phyloP scores from a whole-genome alignment of 1,140 invertebrate species.

The Heliothis virescens region DNA sequence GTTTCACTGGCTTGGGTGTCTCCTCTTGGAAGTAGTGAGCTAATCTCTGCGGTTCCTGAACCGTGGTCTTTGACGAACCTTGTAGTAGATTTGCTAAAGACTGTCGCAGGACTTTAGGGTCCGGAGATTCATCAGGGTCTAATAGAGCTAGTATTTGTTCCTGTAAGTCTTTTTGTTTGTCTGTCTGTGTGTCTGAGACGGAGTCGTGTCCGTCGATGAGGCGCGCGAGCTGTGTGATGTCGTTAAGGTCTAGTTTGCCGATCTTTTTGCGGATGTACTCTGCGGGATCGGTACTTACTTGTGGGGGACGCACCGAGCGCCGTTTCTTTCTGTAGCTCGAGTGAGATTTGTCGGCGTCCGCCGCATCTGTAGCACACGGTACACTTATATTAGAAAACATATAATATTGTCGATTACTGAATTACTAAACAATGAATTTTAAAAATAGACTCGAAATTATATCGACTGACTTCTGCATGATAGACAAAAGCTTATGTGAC shows the following conservation, averaged over 20 bases:
- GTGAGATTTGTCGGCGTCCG: constrained; percentile 75
- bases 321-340: constrained; percentile 76
- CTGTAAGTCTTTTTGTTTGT: constrained; percentile 73
- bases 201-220: constrained; percentile 76
- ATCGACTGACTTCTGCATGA: background rate
- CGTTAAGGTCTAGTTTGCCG: constrained; percentile 76
- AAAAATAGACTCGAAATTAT: background rate
- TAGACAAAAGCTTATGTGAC: background rate
- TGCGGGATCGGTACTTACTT: constrained; percentile 81
- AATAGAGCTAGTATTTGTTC: constrained; percentile 76
- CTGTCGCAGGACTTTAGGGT: constrained; percentile 67
- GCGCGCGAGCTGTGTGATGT: constrained; percentile 74
- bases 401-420: background rate
- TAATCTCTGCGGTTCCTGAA: constrained; percentile 60
- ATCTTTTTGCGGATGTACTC: constrained; percentile 78
- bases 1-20: constrained; percentile 58
- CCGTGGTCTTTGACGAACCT: constrained; percentile 61
- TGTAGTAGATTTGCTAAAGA: constrained; percentile 70
- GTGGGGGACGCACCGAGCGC: constrained; percentile 67
- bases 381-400: constrained; percentile 5
- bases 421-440: background rate
- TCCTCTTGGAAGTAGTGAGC: constrained; percentile 66
- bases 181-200: constrained; percentile 53
- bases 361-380: constrained; percentile 62
- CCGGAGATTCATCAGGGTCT: constrained; percentile 75